phyloP scores from a whole-genome alignment of 2,888 invertebrate species.

The Trissoscelio sp. region DNA sequence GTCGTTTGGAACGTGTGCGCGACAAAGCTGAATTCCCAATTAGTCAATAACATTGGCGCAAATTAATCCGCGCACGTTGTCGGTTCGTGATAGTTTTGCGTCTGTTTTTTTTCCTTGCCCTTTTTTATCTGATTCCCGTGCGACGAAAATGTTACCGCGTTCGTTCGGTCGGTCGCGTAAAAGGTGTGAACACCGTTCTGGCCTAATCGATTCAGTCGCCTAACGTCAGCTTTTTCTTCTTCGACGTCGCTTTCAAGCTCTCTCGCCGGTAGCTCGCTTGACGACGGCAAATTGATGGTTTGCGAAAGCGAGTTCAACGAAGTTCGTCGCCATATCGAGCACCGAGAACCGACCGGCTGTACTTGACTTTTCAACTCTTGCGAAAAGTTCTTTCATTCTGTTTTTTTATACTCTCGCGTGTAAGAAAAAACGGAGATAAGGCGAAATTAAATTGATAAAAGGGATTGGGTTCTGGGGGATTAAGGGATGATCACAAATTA shows the following conservation, averaged over 20 bases:
- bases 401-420: constrained; percentile 9
- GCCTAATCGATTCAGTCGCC: constrained; percentile 57
- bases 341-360: constrained; percentile 43
- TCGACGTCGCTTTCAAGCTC: constrained; percentile 39
- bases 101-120: too few species aligned
- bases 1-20: constrained; percentile 14
- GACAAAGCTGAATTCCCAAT: constrained; percentile 58
- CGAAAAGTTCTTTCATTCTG: constrained; percentile 24
- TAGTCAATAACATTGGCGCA: constrained; percentile 59
- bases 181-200: constrained; percentile 61
- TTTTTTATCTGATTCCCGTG: constrained; percentile 30
- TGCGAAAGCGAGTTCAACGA: constrained; percentile 64
- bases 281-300: constrained; percentile 64
- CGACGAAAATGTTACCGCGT: constrained; percentile 17
- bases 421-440: background rate
- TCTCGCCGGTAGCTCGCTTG: constrained; percentile 46
- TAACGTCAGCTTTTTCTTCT: constrained; percentile 58
- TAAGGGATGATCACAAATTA: too few species aligned
- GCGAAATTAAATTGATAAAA: too few species aligned
- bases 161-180: constrained; percentile 45
- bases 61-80: constrained; percentile 54
- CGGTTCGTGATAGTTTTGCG: constrained; percentile 12
- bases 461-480: too few species aligned
- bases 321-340: constrained; percentile 62
- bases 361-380: constrained; percentile 65